phyloP scores from a whole-genome alignment of 1,140 invertebrate species.

The Neuroterus valhalla region DNA sequence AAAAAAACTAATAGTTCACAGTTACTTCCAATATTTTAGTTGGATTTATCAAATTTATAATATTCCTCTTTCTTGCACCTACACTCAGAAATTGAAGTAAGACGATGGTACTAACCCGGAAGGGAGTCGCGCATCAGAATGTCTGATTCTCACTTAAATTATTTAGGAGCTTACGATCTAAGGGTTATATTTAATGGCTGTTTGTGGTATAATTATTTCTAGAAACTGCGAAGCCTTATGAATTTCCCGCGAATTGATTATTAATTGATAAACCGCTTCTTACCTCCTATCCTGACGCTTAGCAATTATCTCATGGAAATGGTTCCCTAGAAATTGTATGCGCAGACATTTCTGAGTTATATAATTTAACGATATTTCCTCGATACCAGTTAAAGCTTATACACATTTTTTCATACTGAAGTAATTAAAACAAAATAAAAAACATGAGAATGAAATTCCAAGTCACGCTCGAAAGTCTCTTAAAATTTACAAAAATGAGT shows the following conservation, averaged over 20 bases:
- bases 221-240: neutral
- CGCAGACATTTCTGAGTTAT: too few relatives aligned
- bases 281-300: too few relatives aligned
- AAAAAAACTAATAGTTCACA: too few relatives aligned
- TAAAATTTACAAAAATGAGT: slow-evolving; percentile 35
- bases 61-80: neutral
- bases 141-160: neutral
- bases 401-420: too few relatives aligned
- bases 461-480: slow-evolving; percentile 13
- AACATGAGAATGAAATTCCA: neutral
- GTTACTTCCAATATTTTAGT: too few relatives aligned
- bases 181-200: neutral
- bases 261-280: neutral
- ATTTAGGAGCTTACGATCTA: neutral
- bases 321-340: too few relatives aligned
- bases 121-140: neutral
- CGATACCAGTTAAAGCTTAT: too few relatives aligned
- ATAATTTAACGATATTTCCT: neutral
- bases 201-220: neutral
- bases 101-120: neutral
- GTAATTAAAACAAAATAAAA: neutral
- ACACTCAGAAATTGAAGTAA: neutral
- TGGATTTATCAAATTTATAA: neutral
- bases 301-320: too few relatives aligned
- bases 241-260: neutral